Percentiles rank a stretch among this genome's conserved stretches.
phyloP scores from a whole-genome alignment of 2,113 vertebrate genomes.

The Odontesthes bonariensis region DNA sequence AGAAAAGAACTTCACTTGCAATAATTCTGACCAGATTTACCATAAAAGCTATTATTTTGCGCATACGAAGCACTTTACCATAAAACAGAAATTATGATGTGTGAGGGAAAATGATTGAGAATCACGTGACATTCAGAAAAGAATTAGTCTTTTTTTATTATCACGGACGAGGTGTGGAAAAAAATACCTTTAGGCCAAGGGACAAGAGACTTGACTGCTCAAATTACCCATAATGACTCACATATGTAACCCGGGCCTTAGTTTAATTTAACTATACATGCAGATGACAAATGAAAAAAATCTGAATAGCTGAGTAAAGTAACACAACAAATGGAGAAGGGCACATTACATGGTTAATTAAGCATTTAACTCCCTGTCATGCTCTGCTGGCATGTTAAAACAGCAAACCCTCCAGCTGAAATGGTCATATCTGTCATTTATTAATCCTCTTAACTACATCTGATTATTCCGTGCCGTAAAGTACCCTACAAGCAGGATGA shows the following conservation, averaged over 20 bases:
- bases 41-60: slow-evolving; percentile 32
- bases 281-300: background rate
- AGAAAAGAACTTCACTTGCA: slow-evolving; percentile 19
- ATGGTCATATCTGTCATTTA: no score
- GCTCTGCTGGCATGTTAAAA: no score
- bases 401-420: no score
- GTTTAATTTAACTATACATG: slow-evolving; percentile 51
- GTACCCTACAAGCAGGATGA: no score
- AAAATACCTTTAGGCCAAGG: slow-evolving; percentile 76
- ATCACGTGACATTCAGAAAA: slow-evolving; percentile 48
- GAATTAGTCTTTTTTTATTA: slow-evolving; percentile 74
- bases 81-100: slow-evolving; percentile 14
- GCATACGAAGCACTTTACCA: slow-evolving; percentile 16
- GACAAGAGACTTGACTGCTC: slow-evolving; percentile 79
- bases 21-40: background rate
- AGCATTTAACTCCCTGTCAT: no score
- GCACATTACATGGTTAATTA: no score
- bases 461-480: no score
- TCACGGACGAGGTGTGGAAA: slow-evolving; percentile 81
- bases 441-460: no score
- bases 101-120: slow-evolving; percentile 49
- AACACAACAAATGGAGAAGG: background rate
- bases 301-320: no score
- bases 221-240: slow-evolving; percentile 82
- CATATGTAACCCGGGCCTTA: slow-evolving; percentile 70